These are phyloP conservation scores for Axinella damicornis DNA, from an alignment of 37 sponge, comb jelly and placozoan genomes.

Conservation along the genomic window DNA sequence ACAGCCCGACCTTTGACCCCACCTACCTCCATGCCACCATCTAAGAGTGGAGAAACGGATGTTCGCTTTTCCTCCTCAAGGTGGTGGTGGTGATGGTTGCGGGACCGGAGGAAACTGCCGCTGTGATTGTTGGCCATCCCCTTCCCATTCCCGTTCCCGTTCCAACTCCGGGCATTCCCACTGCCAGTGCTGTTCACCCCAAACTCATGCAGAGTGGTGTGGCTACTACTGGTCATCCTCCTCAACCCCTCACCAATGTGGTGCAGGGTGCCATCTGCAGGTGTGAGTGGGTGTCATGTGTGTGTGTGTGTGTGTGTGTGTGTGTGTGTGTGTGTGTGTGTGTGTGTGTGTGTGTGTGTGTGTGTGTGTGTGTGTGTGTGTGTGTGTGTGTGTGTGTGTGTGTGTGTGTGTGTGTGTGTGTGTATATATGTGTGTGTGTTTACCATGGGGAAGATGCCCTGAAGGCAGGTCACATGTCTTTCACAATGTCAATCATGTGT, in stretches of 20 bases:
- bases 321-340: constrained; percentile 1
- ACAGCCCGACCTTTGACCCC: background rate
- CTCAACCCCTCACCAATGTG: constrained; percentile 44
- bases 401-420: no score
- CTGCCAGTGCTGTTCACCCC: no score
- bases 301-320: background rate
- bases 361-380: background rate
- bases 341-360: constrained; percentile 3
- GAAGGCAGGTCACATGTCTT: no score
- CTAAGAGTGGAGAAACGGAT: background rate
- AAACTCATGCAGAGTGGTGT: no score
- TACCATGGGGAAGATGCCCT: no score
- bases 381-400: no score
- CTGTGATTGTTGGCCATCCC: no score
- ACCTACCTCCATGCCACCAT: background rate
- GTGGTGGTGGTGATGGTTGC: background rate
- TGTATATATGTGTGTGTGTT: no score
- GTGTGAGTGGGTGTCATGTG: no score
- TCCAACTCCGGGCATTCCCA: no score
- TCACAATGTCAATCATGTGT: no score
- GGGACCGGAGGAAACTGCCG: background rate
- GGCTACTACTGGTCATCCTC: background rate
- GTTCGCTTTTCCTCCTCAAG: background rate
- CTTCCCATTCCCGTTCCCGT: no score
- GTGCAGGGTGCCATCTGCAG: constrained; percentile 56